Conservation (phyloP, 2,113 vertebrate genomes). For the Peromyscus leucopus region DNA sequence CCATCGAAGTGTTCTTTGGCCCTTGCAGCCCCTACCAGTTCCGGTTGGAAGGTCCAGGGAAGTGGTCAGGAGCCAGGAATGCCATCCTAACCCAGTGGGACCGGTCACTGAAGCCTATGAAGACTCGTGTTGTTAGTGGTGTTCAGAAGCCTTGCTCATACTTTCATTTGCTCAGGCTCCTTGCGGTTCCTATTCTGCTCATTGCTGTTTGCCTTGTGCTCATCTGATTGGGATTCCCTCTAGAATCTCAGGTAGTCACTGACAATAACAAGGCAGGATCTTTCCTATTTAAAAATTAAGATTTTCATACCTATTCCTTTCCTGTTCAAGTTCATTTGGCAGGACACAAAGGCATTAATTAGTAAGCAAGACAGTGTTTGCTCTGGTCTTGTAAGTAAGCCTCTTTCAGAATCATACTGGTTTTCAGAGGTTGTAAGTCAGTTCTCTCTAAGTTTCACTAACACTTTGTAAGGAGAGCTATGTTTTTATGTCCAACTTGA, state of each 20-base stretch:
- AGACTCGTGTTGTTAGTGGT: slow-evolving; percentile 80
- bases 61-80: slow-evolving; percentile 88
- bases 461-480: neutral
- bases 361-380: neutral
- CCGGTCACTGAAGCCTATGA: slow-evolving; percentile 83
- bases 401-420: neutral
- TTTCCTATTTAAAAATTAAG: slow-evolving; percentile 6
- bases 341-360: neutral
- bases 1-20: slow-evolving; percentile 88
- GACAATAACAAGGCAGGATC: neutral
- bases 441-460: neutral
- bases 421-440: neutral
- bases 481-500: neutral
- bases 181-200: slow-evolving; percentile 73
- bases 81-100: slow-evolving; percentile 92
- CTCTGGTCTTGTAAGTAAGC: neutral
- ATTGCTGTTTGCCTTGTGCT: slow-evolving; percentile 62
- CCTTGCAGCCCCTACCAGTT: slow-evolving; percentile 91
- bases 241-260: neutral
- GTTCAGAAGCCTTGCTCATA: neutral
- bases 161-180: slow-evolving; percentile 32
- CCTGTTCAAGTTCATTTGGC: neutral
- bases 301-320: neutral
- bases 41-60: slow-evolving; percentile 89
- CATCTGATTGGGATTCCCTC: neutral